phyloP scores from a whole-genome alignment of 2,113 vertebrate species.

The Pseudorasbora parva region DNA sequence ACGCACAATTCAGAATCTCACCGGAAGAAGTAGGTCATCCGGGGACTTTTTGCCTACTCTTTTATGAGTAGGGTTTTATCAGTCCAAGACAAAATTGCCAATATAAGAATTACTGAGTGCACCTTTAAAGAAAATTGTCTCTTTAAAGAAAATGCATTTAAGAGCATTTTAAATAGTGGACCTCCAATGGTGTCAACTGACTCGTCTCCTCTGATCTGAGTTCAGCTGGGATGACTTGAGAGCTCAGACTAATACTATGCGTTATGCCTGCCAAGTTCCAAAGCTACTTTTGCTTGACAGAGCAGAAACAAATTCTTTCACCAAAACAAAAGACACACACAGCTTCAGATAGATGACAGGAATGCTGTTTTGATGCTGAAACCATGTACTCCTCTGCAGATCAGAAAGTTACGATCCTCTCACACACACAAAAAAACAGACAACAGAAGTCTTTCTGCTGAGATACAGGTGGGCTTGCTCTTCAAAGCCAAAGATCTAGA shows the following conservation, averaged over 20 bases:
- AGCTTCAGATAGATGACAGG: neutral
- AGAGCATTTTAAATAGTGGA: neutral
- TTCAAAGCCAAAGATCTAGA: slow-evolving; percentile 25
- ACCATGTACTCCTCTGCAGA: neutral
- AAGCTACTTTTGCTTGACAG: neutral
- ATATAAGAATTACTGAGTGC: neutral
- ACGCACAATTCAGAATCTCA: no score
- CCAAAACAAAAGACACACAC: neutral
- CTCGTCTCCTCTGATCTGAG: neutral
- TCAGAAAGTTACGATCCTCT: neutral
- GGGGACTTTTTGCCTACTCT: no score
- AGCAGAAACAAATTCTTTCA: neutral
- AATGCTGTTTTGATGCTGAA: neutral
- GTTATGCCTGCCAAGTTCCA: neutral
- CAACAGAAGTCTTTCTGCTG: neutral
- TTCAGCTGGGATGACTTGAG: neutral
- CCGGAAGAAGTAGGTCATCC: no score
- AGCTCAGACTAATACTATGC: neutral
- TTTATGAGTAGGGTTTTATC: neutral
- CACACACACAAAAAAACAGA: slow-evolving; percentile 13
- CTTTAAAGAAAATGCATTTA: no score
- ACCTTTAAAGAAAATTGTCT: no score
- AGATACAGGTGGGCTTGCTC: slow-evolving; percentile 16
- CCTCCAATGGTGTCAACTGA: neutral
- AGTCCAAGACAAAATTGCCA: neutral